A percentile compares a stretch with the other conserved stretches of the same genome.
Evolutionary conservation across 2,113 vertebrate species (phyloP).

Genomic region (Hirundichthys speculiger): DNA sequence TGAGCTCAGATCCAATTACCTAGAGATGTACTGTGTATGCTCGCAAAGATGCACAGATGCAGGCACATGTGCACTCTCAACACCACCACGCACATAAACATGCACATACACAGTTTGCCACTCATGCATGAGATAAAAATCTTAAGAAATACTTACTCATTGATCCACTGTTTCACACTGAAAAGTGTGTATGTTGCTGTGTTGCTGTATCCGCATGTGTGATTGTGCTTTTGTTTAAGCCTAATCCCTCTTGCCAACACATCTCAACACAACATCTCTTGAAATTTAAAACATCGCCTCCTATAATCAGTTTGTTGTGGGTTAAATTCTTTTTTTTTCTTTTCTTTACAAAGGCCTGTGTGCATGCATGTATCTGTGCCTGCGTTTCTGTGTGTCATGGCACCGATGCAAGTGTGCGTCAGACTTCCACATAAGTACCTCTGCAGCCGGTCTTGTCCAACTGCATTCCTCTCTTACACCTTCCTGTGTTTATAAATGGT

Average conservation of each 20-base stretch:
- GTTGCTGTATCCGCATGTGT: neutral
- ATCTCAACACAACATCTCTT: neutral
- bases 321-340: conserved; percentile 12
- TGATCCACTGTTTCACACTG: too few relatives aligned
- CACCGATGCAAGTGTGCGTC: neutral
- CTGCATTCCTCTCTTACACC: conserved; percentile 56
- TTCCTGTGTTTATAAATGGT: conserved; percentile 17
- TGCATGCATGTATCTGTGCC: conserved; percentile 2
- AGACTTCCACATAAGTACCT: conserved; percentile 18
- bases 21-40: conserved; percentile 30
- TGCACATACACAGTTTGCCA: conserved; percentile 1
- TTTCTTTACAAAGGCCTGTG: conserved; percentile 5
- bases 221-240: neutral
- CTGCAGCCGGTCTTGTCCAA: conserved; percentile 34
- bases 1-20: conserved; percentile 62
- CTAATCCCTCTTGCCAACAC: too few relatives aligned
- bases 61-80: conserved; percentile 7
- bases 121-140: neutral
- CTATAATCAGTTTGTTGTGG: conserved; percentile 1
- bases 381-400: neutral
- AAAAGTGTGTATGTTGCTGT: neutral
- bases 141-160: neutral
- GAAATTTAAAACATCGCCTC: neutral
- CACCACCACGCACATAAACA: neutral
- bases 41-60: conserved; percentile 5